Percentiles rank a stretch among this genome's conserved stretches.
These are phyloP conservation scores for Zaprionus ghesquierei DNA, from an alignment of 1,140 invertebrate genomes.

Conservation along the genomic window DNA sequence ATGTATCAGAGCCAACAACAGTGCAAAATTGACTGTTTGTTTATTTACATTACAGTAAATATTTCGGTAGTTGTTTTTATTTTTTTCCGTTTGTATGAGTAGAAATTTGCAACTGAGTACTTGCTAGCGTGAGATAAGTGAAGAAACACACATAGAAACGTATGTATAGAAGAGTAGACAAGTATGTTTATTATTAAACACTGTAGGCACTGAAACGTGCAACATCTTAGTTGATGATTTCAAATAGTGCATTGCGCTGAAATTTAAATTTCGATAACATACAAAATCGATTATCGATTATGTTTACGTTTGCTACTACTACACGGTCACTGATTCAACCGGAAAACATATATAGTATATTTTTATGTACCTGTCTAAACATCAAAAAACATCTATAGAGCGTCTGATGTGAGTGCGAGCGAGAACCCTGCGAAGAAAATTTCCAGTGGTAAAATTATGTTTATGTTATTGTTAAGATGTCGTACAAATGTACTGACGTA, in stretches of 20 bases:
- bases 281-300: background rate
- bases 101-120: background rate
- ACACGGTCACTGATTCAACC: background rate
- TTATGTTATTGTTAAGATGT: background rate
- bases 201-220: background rate
- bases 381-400: background rate
- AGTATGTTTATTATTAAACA: background rate
- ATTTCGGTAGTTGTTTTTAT: conserved; percentile 2
- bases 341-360: background rate
- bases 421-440: background rate
- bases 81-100: background rate
- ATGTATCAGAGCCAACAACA: conserved; percentile 27
- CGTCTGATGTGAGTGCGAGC: background rate
- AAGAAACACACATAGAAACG: background rate
- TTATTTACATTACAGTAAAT: conserved; percentile 36
- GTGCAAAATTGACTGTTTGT: conserved; percentile 13
- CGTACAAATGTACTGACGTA: background rate
- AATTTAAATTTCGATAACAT: background rate
- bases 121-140: background rate
- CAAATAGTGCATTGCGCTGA: background rate
- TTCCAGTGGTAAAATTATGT: background rate
- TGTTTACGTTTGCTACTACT: background rate
- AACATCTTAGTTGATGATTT: background rate
- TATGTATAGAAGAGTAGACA: background rate
- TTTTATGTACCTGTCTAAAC: background rate